phyloP scores from a whole-genome alignment of 2,113 vertebrate species.

The Melospiza georgiana region DNA sequence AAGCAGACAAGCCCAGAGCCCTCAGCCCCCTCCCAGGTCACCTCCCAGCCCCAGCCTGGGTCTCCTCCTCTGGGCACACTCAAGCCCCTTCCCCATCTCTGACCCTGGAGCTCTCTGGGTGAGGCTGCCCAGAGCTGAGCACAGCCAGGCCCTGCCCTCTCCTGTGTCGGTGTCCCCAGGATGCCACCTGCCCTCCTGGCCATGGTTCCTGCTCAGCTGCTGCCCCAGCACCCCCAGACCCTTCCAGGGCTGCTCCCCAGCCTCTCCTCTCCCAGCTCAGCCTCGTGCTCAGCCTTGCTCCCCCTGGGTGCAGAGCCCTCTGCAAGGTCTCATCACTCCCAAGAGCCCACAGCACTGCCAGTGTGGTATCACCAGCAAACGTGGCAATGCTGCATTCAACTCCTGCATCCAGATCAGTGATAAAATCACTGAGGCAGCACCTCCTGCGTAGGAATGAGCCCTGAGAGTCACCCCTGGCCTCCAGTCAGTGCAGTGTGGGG shows the following conservation, averaged over 20 bases:
- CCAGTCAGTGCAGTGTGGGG: accelerated
- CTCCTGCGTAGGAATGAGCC: not conserved
- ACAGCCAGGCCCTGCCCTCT: not conserved
- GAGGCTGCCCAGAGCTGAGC: accelerated
- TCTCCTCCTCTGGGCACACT: not conserved
- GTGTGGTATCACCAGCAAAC: not conserved
- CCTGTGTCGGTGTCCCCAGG: not conserved
- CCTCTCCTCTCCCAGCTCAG: not conserved
- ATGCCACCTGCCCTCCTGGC: not conserved
- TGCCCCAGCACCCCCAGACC: not conserved
- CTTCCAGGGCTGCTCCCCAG: not conserved
- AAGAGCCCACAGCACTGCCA: not conserved
- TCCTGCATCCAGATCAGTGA: not conserved
- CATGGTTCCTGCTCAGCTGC: not conserved
- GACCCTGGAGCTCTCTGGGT: accelerated
- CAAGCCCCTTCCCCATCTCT: not conserved
- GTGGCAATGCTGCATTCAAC: not conserved
- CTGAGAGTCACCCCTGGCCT: not conserved
- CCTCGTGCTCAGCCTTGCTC: not conserved
- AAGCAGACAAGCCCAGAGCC: too few species aligned
- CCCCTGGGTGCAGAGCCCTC: too few species aligned
- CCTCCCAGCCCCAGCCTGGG: not conserved
- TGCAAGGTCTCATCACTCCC: not conserved
- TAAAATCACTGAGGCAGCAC: not conserved
- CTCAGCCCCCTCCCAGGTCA: not conserved